These are phyloP conservation scores for Netelia melanura DNA, from an alignment of 2,888 invertebrate species.

Conservation along the genomic window DNA sequence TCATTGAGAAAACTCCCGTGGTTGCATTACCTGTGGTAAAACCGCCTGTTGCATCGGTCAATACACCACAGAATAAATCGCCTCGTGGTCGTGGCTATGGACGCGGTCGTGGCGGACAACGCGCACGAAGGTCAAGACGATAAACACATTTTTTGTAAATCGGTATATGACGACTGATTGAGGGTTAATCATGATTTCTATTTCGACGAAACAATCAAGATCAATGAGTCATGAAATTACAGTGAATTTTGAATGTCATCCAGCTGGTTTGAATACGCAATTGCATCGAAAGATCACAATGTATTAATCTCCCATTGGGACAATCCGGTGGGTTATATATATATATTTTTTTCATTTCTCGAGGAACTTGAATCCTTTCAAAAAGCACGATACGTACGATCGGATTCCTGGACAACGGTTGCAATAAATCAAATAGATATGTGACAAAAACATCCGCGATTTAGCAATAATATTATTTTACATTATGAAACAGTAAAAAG, in stretches of 20 bases:
- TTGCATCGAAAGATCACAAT: conserved; percentile 7
- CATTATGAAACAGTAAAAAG: conserved; percentile 13
- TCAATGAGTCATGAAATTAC: background rate
- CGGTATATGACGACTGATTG: conserved; percentile 19
- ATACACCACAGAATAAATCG: conserved; percentile 59
- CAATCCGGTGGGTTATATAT: background rate
- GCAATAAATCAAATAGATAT: conserved; percentile 14
- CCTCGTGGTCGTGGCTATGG: conserved; percentile 78
- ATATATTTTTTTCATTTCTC: conserved; percentile 24
- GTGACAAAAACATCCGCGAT: background rate
- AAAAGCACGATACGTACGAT: conserved; percentile 4
- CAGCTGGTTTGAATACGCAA: background rate
- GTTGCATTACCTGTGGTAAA: conserved; percentile 25
- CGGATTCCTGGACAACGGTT: conserved; percentile 24
- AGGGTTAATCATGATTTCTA: conserved; percentile 42
- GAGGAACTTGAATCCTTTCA: conserved; percentile 30
- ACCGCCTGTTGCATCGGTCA: conserved; percentile 31
- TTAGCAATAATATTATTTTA: conserved; percentile 16
- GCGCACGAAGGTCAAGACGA: conserved; percentile 82
- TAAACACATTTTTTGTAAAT: conserved; percentile 70
- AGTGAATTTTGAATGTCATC: background rate
- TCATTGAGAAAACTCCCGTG: conserved; percentile 18
- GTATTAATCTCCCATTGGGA: conserved; percentile 4
- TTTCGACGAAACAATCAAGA: conserved; percentile 14
- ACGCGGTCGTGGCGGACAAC: conserved; percentile 75